phyloP scores from a whole-genome alignment of 2,113 vertebrate species.

The Dipodomys ordii region DNA sequence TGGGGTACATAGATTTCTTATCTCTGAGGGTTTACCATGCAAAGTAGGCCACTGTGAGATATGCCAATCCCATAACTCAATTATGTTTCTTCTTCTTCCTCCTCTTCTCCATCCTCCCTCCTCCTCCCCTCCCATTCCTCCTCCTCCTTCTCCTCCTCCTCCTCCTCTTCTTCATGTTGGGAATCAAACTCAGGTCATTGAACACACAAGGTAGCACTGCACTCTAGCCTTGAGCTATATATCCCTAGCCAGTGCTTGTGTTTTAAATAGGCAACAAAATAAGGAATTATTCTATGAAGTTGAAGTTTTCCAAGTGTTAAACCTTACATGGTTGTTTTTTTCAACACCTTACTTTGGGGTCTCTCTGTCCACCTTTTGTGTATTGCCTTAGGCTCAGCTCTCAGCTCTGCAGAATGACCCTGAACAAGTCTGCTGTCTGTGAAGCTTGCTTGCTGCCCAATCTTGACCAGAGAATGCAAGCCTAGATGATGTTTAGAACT shows the following conservation, averaged over 20 bases:
- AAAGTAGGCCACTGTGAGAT: background rate
- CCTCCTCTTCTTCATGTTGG: no score
- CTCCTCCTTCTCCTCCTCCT: no score
- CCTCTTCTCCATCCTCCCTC: no score
- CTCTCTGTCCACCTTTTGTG: background rate
- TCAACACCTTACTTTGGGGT: no score
- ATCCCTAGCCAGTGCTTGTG: background rate
- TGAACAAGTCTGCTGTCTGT: background rate
- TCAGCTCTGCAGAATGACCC: background rate
- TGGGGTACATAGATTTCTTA: background rate
- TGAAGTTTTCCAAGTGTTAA: constrained; percentile 20
- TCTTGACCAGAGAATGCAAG: background rate
- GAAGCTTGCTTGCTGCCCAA: background rate
- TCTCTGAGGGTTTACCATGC: background rate
- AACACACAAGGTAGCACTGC: background rate
- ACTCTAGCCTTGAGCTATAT: background rate
- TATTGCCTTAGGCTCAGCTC: background rate
- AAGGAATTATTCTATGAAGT: background rate
- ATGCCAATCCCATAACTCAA: background rate
- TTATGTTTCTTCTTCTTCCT: background rate
- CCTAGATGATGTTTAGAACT: background rate
- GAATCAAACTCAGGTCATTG: background rate
- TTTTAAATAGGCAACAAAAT: background rate
- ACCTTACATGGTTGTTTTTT: background rate
- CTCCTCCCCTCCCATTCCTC: no score